phyloP scores from a whole-genome alignment of 2,113 vertebrate species.

The Indicator maculatus region DNA sequence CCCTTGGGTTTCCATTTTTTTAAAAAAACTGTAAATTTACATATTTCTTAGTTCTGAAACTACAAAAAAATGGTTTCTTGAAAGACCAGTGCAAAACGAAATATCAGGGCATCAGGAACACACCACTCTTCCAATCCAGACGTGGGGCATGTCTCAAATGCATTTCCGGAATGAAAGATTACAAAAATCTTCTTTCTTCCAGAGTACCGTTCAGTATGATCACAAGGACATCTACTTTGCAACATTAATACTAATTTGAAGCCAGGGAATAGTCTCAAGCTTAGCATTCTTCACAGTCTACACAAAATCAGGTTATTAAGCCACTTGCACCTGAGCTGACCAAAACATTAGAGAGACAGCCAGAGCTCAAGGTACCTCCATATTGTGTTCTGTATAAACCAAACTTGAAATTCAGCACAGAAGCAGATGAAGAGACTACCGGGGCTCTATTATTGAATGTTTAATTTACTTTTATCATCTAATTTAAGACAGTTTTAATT shows the following conservation, averaged over 20 bases:
- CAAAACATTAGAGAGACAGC: not conserved
- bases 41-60: not conserved
- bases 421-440: not conserved
- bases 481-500: not conserved
- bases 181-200: not conserved
- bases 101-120: not conserved
- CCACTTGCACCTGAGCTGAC: not conserved
- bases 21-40: not conserved
- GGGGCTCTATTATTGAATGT: not conserved
- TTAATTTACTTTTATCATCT: not conserved
- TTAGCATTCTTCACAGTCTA: not conserved
- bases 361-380: not conserved
- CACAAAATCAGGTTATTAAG: fast-evolving
- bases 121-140: not conserved
- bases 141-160: not conserved
- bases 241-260: not conserved
- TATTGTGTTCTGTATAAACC: not conserved
- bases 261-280: not conserved
- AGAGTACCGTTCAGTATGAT: not conserved
- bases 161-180: not conserved
- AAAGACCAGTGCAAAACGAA: not conserved
- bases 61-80: not conserved
- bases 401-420: not conserved
- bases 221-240: not conserved
- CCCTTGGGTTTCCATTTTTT: not conserved